These are phyloP conservation scores for Amblyornis subalaris DNA, from an alignment of 2,113 vertebrate genomes.

Conservation along the genomic window DNA sequence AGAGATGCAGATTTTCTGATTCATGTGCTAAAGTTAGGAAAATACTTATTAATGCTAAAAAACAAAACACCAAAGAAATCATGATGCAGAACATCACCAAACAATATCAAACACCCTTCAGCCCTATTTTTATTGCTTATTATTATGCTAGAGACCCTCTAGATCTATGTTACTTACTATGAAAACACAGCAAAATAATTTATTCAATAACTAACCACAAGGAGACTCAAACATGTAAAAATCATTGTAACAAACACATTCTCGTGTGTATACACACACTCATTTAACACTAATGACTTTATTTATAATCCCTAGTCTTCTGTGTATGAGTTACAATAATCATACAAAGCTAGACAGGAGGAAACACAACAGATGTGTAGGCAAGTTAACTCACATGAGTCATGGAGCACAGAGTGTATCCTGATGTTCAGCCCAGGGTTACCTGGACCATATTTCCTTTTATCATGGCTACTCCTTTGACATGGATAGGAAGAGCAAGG, in stretches of 20 bases:
- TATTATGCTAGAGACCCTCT: neutral
- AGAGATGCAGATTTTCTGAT: neutral
- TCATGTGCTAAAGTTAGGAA: neutral
- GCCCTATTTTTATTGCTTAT: neutral
- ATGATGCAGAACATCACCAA: neutral
- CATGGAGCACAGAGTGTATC: accelerated
- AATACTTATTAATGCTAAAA: neutral
- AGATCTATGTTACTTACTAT: neutral
- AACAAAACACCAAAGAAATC: neutral
- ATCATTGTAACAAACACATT: neutral
- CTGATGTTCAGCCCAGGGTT: neutral
- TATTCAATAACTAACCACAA: neutral
- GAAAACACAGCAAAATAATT: neutral
- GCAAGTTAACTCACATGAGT: neutral
- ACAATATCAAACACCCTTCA: neutral
- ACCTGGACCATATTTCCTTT: neutral
- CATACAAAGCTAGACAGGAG: neutral
- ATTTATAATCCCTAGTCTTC: neutral
- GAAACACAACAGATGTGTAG: neutral
- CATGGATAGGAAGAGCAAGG: neutral
- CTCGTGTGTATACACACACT: neutral
- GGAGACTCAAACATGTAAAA: neutral
- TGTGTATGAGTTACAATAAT: neutral
- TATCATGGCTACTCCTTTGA: neutral
- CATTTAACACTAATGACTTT: neutral